A percentile compares a stretch with the other conserved stretches of the same genome.
phyloP scores from a whole-genome alignment of 2,113 vertebrate genomes.

The Pterocles orientalis region DNA sequence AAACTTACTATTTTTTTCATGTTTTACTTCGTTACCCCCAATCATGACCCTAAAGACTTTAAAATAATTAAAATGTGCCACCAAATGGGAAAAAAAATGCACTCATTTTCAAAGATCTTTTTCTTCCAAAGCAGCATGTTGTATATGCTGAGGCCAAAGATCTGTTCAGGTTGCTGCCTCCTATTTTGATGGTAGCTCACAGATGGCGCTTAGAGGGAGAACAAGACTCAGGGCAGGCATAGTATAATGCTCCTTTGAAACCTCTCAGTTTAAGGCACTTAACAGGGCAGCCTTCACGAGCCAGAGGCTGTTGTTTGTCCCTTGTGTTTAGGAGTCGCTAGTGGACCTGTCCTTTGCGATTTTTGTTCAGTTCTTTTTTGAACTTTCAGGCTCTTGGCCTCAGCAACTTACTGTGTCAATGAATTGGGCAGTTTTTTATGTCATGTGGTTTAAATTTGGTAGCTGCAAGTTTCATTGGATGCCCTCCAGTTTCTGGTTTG shows the following conservation, averaged over 20 bases:
- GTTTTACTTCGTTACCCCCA: background rate
- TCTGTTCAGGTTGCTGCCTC: background rate
- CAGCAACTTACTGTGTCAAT: background rate
- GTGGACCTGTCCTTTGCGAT: background rate
- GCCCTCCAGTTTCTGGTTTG: background rate
- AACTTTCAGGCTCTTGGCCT: background rate
- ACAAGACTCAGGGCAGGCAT: background rate
- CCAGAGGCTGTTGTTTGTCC: slow-evolving; percentile 18
- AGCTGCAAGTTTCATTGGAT: background rate
- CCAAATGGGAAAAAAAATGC: background rate
- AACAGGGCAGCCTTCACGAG: background rate
- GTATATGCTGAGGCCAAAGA: background rate
- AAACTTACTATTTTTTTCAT: background rate
- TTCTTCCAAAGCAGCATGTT: background rate
- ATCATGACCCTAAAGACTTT: background rate
- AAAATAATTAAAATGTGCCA: background rate
- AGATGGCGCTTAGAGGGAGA: background rate
- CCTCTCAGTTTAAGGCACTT: background rate
- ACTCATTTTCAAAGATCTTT: background rate
- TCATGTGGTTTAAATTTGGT: background rate
- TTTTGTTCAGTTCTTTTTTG: background rate
- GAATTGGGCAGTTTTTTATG: background rate
- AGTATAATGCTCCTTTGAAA: background rate
- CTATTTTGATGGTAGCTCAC: background rate
- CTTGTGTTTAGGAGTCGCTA: background rate